Percentiles rank a stretch among this genome's conserved stretches.
phyloP scores from a whole-genome alignment of 2,888 invertebrate genomes.

The Tortricodes alternella region DNA sequence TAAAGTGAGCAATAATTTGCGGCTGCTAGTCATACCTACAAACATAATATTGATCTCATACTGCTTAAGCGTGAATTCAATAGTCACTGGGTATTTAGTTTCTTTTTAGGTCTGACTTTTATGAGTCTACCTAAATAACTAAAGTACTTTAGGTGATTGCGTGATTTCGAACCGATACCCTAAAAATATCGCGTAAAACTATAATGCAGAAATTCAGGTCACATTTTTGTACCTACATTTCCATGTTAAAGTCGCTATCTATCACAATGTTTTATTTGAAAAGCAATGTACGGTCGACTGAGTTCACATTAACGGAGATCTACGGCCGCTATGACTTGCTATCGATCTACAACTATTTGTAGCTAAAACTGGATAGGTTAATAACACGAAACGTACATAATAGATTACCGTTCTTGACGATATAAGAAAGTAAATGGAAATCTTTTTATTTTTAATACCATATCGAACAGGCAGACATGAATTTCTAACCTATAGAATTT shows the following conservation, averaged over 20 bases:
- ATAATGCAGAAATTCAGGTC: not conserved
- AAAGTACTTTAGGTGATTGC: not conserved
- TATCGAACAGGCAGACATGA: no score
- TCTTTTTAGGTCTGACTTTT: no score
- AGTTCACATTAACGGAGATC: not conserved
- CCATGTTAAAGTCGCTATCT: not conserved
- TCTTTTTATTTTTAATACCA: no score
- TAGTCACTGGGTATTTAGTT: no score
- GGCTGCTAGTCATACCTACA: no score
- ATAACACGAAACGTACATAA: not conserved
- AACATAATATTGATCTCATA: no score
- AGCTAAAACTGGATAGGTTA: not conserved
- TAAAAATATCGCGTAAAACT: not conserved
- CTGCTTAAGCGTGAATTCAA: no score
- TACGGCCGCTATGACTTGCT: slow-evolving; percentile 3
- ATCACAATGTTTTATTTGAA: slow-evolving; percentile 7
- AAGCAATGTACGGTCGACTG: slow-evolving; percentile 2
- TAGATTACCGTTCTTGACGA: not conserved
- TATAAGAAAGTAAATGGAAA: no score
- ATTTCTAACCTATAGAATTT: no score
- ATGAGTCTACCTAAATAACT: no score
- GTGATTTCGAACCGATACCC: not conserved
- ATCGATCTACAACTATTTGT: not conserved
- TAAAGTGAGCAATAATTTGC: no score
- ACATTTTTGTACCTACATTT: not conserved